Conservation (phyloP, 2,113 vertebrate genomes). For the Syrrhaptes paradoxus region DNA sequence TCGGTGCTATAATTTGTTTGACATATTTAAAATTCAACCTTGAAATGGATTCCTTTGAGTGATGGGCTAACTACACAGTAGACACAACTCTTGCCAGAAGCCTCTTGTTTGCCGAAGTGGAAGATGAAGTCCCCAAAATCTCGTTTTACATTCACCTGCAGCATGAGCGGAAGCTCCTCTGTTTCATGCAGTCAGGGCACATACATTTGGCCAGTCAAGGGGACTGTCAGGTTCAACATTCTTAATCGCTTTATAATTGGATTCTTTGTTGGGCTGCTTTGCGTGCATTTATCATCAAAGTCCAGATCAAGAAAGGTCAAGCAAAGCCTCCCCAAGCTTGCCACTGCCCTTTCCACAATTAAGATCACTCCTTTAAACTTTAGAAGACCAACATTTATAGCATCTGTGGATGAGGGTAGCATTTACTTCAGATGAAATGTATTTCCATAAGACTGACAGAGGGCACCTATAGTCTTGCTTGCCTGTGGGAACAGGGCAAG, state of each 20-base stretch:
- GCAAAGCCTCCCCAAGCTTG: not conserved
- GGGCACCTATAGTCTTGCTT: not conserved
- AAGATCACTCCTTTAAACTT: conserved; percentile 37
- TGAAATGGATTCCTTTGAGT: not conserved
- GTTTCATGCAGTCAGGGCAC: not conserved
- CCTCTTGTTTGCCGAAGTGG: not conserved
- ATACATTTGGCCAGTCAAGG: not conserved
- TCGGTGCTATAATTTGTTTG: not conserved
- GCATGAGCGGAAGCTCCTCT: not conserved
- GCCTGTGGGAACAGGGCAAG: conserved; percentile 18
- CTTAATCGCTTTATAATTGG: conserved; percentile 32
- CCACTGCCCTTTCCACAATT: conserved; percentile 27
- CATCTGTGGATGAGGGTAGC: not conserved
- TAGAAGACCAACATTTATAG: not conserved
- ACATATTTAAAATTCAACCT: not conserved
- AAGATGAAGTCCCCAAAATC: not conserved
- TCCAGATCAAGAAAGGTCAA: conserved; percentile 46
- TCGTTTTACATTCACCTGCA: accelerated
- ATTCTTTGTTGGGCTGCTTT: conserved; percentile 13
- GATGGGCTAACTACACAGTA: not conserved
- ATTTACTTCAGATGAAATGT: conserved; percentile 59
- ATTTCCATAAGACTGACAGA: conserved; percentile 45
- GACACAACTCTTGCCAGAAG: not conserved
- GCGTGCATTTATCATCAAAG: conserved; percentile 29
- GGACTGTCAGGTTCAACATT: not conserved